phyloP scores from a whole-genome alignment of 2,888 invertebrate species.

The Mesoligia furuncula region DNA sequence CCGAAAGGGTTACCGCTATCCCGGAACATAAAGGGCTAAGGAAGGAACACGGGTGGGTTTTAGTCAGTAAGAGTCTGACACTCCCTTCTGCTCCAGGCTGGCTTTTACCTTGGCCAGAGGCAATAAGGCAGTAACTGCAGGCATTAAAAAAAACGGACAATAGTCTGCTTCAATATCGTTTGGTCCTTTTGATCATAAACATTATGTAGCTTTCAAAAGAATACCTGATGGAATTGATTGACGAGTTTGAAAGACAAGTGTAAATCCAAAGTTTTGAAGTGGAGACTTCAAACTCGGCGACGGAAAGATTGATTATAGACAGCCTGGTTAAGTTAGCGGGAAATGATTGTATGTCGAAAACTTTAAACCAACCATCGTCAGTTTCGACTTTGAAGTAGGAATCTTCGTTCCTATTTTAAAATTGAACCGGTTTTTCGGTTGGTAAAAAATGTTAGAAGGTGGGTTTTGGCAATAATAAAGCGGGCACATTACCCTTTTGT shows the following conservation, averaged over 20 bases:
- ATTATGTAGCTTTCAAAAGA: slow-evolving; percentile 3
- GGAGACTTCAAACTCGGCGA: slow-evolving; percentile 29
- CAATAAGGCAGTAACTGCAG: background rate
- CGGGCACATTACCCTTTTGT: background rate
- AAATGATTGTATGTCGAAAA: slow-evolving; percentile 2
- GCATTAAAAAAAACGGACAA: background rate
- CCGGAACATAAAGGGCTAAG: too few relatives aligned
- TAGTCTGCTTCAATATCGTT: background rate
- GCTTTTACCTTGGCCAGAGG: too few relatives aligned
- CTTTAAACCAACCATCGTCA: background rate
- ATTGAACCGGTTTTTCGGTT: background rate
- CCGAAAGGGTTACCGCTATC: too few relatives aligned
- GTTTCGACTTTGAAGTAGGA: background rate
- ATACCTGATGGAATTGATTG: slow-evolving; percentile 19
- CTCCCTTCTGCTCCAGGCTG: too few relatives aligned
- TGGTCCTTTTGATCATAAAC: background rate
- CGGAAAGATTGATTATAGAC: slow-evolving; percentile 31
- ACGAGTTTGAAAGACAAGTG: slow-evolving; percentile 41
- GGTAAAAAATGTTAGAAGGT: background rate
- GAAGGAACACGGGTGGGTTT: too few relatives aligned
- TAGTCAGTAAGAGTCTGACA: too few relatives aligned
- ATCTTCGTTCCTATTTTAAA: background rate
- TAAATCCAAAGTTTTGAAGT: slow-evolving; percentile 46
- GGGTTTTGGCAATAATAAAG: background rate
- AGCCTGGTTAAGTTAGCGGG: background rate